Percentiles rank a stretch among this genome's conserved stretches.
Evolutionary conservation across 1,140 invertebrate genomes (phyloP).

Genomic region (Papilio glaucus): DNA sequence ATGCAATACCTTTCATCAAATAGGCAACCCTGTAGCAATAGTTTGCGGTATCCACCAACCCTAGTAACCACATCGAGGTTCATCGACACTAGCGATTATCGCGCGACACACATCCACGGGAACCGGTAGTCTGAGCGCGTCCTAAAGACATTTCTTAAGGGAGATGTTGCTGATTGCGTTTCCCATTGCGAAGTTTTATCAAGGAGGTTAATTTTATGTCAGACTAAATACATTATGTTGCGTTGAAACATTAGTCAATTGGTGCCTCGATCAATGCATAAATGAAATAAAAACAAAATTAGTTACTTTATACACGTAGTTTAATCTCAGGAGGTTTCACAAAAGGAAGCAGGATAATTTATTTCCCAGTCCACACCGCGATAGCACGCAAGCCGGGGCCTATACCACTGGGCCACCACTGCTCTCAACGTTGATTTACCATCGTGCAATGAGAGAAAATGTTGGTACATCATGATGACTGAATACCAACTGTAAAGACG

Average conservation of each 20-base stretch:
- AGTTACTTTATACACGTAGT: no score
- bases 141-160: constrained; percentile 12
- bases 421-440: no score
- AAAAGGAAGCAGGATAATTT: no score
- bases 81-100: constrained; percentile 22
- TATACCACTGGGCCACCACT: no score
- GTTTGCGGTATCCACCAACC: neutral
- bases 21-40: constrained; percentile 4
- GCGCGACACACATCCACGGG: constrained; percentile 1
- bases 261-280: neutral
- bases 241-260: neutral
- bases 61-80: constrained; percentile 17
- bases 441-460: no score
- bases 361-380: no score
- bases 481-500: no score
- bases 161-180: no score
- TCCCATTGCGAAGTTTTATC: neutral
- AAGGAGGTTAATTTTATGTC: neutral
- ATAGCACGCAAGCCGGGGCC: no score
- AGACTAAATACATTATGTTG: neutral
- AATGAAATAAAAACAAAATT: no score
- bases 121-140: constrained; percentile 28
- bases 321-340: no score
- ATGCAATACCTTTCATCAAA: neutral
- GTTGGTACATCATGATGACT: no score